These are phyloP conservation scores for Toxostoma redivivum DNA, from an alignment of 2,113 vertebrate genomes.

Conservation along the genomic window DNA sequence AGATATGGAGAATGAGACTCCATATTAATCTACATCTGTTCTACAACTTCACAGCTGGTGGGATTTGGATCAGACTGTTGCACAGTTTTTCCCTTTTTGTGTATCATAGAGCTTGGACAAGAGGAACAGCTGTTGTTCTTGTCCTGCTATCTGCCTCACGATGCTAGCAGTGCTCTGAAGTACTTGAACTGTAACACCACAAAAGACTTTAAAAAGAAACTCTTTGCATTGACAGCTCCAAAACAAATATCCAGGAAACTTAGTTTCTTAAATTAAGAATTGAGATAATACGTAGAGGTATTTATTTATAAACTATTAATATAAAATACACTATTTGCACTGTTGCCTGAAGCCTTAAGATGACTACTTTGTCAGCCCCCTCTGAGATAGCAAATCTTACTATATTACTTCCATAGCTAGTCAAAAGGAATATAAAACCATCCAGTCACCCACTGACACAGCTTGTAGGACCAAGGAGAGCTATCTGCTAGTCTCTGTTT, in stretches of 20 bases:
- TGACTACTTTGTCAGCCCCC: neutral
- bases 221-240: neutral
- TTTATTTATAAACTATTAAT: neutral
- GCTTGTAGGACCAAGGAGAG: neutral
- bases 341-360: neutral
- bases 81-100: neutral
- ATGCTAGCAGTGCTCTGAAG: neutral
- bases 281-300: neutral
- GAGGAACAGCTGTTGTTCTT: neutral
- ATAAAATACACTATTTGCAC: neutral
- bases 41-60: neutral
- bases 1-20: neutral
- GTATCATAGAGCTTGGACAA: neutral
- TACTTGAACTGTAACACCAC: neutral
- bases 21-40: neutral
- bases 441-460: neutral
- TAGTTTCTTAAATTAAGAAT: neutral
- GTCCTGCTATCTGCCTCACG: neutral
- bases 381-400: neutral
- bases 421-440: neutral
- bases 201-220: neutral
- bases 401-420: neutral
- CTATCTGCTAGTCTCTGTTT: neutral
- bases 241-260: neutral
- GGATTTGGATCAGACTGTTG: neutral